phyloP scores from a whole-genome alignment of 2,113 vertebrate genomes.

The Sylvietta virens region DNA sequence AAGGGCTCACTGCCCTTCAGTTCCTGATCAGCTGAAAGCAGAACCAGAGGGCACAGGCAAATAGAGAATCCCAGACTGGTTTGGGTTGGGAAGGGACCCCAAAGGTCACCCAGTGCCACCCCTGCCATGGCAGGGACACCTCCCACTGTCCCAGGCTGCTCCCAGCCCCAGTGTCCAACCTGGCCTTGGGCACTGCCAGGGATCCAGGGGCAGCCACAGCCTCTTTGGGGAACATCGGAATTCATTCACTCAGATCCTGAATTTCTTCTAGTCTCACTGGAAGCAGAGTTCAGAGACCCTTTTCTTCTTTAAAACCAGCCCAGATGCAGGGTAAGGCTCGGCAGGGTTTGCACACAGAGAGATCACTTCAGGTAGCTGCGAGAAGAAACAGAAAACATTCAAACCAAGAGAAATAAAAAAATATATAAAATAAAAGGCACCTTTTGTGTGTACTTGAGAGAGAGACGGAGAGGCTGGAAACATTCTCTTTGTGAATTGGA shows the following conservation, averaged over 20 bases:
- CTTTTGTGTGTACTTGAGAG: background rate
- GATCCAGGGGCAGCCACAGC: background rate
- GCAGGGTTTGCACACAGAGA: background rate
- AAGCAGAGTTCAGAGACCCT: background rate
- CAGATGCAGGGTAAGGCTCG: background rate
- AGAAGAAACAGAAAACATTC: background rate
- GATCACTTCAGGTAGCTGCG: background rate
- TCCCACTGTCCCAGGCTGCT: background rate
- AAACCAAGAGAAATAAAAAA: background rate
- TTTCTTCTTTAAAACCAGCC: background rate
- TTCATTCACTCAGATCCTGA: background rate
- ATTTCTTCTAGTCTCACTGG: background rate
- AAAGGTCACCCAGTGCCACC: background rate
- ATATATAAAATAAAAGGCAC: background rate
- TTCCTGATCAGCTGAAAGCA: background rate
- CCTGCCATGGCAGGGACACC: background rate
- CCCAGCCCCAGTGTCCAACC: background rate
- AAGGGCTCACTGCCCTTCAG: background rate
- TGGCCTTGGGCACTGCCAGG: background rate
- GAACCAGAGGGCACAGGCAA: background rate
- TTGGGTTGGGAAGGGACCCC: accelerated
- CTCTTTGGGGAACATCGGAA: background rate
- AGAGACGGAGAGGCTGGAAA: background rate
- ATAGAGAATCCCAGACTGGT: accelerated
- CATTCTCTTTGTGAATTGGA: background rate